Evolutionary conservation across 2,113 vertebrate species (phyloP), one percentile per base, ranked within the genome.

Genomic region (Neotragus pygmaeus): DNA sequence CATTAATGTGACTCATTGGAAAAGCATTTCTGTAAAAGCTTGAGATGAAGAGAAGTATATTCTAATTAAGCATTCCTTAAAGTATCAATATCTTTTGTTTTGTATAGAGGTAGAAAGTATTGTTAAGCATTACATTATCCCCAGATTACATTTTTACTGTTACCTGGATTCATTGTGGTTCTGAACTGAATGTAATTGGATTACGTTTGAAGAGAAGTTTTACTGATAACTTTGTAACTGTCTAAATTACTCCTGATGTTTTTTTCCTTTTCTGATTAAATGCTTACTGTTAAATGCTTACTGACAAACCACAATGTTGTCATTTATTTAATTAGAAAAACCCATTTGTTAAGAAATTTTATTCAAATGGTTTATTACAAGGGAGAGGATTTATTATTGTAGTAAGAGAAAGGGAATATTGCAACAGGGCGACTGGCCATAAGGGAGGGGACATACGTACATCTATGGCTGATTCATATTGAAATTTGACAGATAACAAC

Each of bases 141-240:
- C 73, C 62, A 88, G 43, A 30, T 75, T 36, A 39, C 14, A 64
- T 93, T 92, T 92, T 94, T 80, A 58, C 94, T 33, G 75, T 89
- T 55, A 88, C 43, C 82, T 94, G 27, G 6, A 84, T 96, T 39
- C 15, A 58, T 30, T 95, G 21, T 94, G 45, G 53, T 92, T 95
- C 73, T 96, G 60, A 92, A 45, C 93, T 90, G 30, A 43, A 80
- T 87, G 15, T 75, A 94, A 90, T 16, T 88, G 30, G 28, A 70
- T 84, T 43, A 82, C 17, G 8, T 78, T 92, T 75, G 82, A 95
- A 94, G 64, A 90, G 93, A 83, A 90, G 28, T 87, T 97, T 96
- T 57, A 89, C 51, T 95, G 30, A 15, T 88, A 84, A 77, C 47
- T 75, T 92, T 89, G 75, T 93, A 75, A 45, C 49, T 49, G 3